These are phyloP conservation scores for Phortica magna DNA, from an alignment of 2,888 invertebrate species.

Conservation along the genomic window DNA sequence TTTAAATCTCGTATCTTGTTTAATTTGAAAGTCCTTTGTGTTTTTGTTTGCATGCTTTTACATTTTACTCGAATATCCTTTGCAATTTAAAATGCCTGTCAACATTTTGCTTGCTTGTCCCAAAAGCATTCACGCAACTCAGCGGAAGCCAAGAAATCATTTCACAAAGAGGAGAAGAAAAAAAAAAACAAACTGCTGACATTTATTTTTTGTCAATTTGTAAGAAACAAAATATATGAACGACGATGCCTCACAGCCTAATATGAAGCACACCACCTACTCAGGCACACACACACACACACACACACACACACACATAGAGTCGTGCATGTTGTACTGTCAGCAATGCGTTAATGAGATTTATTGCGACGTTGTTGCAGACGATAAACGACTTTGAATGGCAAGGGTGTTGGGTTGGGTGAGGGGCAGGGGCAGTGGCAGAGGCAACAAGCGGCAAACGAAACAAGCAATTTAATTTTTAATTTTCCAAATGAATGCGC, in stretches of 20 bases:
- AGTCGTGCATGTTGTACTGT: neutral
- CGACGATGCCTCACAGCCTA: too few species aligned
- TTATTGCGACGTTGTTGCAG: constrained; percentile 60
- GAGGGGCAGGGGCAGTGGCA: too few species aligned
- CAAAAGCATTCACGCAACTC: neutral
- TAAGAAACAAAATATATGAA: neutral
- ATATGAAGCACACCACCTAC: too few species aligned
- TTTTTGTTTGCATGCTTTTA: too few species aligned
- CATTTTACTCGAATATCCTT: too few species aligned
- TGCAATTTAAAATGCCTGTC: too few species aligned
- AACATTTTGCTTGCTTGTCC: too few species aligned
- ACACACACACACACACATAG: neutral
- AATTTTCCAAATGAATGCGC: constrained; percentile 70
- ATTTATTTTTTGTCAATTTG: constrained; percentile 5
- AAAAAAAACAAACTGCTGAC: neutral
- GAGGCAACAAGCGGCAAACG: neutral
- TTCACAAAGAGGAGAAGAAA: neutral
- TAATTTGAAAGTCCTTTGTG: too few species aligned
- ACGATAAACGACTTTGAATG: constrained; percentile 21
- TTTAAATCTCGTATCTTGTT: too few species aligned
- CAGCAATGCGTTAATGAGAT: constrained; percentile 58
- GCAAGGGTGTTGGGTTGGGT: too few species aligned
- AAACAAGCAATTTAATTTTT: constrained; percentile 70
- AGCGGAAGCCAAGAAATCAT: neutral
- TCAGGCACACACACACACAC: neutral